Evolutionary conservation across 2,888 invertebrate species (phyloP).

Genomic region (Tetanocera ferruginea): DNA sequence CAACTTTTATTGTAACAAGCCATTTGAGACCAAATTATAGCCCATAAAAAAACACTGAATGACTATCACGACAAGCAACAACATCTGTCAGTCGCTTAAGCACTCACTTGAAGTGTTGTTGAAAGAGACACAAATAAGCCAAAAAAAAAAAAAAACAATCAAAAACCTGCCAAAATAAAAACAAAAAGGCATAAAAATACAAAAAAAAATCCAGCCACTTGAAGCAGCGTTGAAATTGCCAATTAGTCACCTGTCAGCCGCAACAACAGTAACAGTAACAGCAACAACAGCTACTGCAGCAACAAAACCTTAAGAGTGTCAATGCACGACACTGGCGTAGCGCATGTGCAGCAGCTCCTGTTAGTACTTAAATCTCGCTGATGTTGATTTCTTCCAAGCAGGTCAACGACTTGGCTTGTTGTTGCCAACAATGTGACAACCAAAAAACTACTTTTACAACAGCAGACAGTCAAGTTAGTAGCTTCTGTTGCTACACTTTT

Average conservation of each 20-base stretch:
- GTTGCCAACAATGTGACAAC: conserved; percentile 15
- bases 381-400: not conserved
- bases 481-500: too few species aligned
- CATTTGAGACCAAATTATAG: too few species aligned
- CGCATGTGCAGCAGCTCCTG: not conserved
- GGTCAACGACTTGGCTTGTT: conserved; percentile 9
- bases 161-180: too few species aligned
- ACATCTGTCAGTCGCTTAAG: too few species aligned
- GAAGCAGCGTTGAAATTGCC: conserved; percentile 28
- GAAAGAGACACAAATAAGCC: too few species aligned
- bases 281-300: not conserved
- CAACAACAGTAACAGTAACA: not conserved
- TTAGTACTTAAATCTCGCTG: not conserved
- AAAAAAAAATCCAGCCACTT: conserved; percentile 6
- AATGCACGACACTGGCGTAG: not conserved
- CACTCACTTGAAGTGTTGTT: too few species aligned
- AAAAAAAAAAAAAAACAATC: too few species aligned
- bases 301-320: not conserved
- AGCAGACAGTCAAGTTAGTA: too few species aligned
- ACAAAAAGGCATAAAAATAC: not conserved
- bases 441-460: too few species aligned
- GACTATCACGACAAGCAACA: too few species aligned
- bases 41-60: too few species aligned
- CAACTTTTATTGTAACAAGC: too few species aligned
- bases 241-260: conserved; percentile 31